Evolutionary conservation across 2,797 vertebrate genomes (phyloP).

Genomic region (Melopsittacus undulatus): DNA sequence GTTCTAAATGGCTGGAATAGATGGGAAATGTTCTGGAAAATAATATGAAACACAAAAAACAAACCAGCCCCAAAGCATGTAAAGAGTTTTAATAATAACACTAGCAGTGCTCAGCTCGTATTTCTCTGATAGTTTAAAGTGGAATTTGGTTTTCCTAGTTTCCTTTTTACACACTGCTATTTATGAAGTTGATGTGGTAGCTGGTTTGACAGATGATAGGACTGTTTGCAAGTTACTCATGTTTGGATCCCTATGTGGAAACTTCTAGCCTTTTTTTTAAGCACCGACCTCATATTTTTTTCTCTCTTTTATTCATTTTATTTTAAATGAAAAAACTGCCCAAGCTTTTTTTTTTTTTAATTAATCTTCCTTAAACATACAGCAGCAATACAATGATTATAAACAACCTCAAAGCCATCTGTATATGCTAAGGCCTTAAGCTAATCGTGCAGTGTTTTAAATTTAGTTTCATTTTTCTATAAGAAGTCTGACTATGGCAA

Average conservation of each 20-base stretch:
- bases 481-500: not conserved
- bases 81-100: not conserved
- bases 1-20: not conserved
- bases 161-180: not conserved
- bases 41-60: not conserved
- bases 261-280: not conserved
- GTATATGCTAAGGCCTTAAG: not conserved
- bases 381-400: not conserved
- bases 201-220: slow-evolving; percentile 20
- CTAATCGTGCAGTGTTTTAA: not conserved
- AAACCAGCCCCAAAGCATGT: not conserved
- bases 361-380: not conserved
- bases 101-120: not conserved
- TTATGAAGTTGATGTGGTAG: not conserved
- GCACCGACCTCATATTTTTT: not conserved
- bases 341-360: not conserved
- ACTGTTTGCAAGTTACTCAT: not conserved
- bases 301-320: not conserved
- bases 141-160: not conserved
- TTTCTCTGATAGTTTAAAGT: not conserved
- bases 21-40: not conserved
- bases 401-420: not conserved
- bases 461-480: not conserved
- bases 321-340: not conserved
- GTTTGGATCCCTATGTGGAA: not conserved